phyloP scores from a whole-genome alignment of 2,888 invertebrate genomes.

The Pedicia rivosa region DNA sequence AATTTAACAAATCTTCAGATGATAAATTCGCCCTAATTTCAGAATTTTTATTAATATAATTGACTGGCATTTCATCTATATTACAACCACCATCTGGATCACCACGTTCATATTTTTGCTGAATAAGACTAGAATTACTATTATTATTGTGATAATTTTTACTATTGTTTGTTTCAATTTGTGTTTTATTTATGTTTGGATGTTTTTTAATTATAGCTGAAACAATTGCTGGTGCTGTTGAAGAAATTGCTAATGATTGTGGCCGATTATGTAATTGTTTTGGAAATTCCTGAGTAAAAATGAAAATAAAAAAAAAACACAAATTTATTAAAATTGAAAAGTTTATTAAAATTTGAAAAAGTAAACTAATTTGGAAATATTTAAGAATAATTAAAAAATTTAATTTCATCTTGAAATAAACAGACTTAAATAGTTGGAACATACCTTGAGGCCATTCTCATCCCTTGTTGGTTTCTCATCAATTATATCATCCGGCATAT shows the following conservation, averaged over 20 bases:
- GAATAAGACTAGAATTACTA: slow-evolving; percentile 20
- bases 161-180: slow-evolving; percentile 8
- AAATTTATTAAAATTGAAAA: no score
- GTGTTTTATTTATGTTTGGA: slow-evolving; percentile 22
- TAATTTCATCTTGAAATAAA: no score
- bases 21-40: slow-evolving; percentile 52
- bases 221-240: slow-evolving; percentile 30
- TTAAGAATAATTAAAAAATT: no score
- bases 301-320: background rate
- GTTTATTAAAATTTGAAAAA: no score
- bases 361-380: no score
- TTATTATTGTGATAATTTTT: slow-evolving; percentile 11
- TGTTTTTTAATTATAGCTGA: slow-evolving; percentile 32
- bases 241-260: slow-evolving; percentile 7
- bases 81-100: slow-evolving; percentile 63
- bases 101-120: slow-evolving; percentile 44
- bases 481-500: slow-evolving; percentile 29
- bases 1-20: slow-evolving; percentile 57
- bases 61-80: slow-evolving; percentile 37
- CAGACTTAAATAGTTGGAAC: no score
- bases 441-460: no score
- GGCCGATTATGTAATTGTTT: slow-evolving; percentile 4
- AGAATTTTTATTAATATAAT: slow-evolving; percentile 27
- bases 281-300: no score
- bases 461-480: slow-evolving; percentile 27